phyloP scores from a whole-genome alignment of 2,797 vertebrate species.

The Manis javanica region DNA sequence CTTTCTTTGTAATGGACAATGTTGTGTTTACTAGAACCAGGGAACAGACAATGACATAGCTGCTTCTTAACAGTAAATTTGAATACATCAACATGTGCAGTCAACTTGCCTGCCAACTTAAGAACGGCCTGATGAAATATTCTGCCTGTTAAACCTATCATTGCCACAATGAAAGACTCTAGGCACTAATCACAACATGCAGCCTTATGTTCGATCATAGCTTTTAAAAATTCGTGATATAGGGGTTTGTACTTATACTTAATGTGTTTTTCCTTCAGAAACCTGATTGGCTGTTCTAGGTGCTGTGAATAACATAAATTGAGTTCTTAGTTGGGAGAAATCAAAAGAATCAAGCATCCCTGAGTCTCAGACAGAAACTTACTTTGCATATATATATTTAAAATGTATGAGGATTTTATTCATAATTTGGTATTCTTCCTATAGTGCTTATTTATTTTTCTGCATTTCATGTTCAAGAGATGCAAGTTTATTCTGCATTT shows the following conservation, averaged over 20 bases:
- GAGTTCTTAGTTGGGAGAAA: constrained; percentile 48
- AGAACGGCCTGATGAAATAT: constrained; percentile 35
- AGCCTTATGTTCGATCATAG: constrained; percentile 65
- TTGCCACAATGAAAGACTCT: constrained; percentile 79
- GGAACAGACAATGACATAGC: constrained; percentile 42
- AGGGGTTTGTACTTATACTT: constrained; percentile 69
- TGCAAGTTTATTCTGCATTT: not conserved
- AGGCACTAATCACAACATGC: constrained; percentile 74
- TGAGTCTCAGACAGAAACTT: constrained; percentile 69
- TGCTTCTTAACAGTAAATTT: constrained; percentile 54
- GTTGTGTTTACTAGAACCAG: constrained; percentile 17
- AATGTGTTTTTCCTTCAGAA: constrained; percentile 73
- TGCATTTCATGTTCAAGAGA: constrained; percentile 53
- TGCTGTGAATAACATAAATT: constrained; percentile 79
- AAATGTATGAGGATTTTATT: constrained; percentile 78
- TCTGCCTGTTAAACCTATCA: constrained; percentile 70
- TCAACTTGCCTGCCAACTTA: constrained; percentile 72
- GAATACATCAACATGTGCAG: constrained; percentile 59
- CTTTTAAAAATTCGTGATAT: constrained; percentile 78
- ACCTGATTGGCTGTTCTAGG: constrained; percentile 78
- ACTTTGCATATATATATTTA: constrained; percentile 50
- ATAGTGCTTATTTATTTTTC: constrained; percentile 31
- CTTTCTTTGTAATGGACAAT: not conserved
- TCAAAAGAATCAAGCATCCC: constrained; percentile 68
- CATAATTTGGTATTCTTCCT: constrained; percentile 14